Percentiles rank a stretch among this genome's conserved stretches.
Conservation (phyloP, 2,888 invertebrate genomes). For the Bedellia somnulentella region DNA sequence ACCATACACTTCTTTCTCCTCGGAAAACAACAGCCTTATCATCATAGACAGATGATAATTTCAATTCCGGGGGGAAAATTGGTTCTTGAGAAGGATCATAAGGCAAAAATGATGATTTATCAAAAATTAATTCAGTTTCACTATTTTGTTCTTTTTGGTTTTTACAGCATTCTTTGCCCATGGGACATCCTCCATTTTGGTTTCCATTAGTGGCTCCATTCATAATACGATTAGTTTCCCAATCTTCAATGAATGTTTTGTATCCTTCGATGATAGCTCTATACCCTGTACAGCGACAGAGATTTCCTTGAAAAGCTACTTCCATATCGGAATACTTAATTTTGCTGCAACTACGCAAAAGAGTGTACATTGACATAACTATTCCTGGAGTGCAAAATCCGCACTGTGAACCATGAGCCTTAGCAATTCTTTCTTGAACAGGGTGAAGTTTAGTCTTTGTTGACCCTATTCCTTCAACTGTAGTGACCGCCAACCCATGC, state of each 20-base stretch:
- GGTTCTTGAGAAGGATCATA: slow-evolving; percentile 78
- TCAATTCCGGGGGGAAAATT: slow-evolving; percentile 82
- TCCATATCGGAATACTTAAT: slow-evolving; percentile 67
- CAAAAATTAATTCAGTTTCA: slow-evolving; percentile 59
- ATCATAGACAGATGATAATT: slow-evolving; percentile 62
- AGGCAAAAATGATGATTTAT: slow-evolving; percentile 64
- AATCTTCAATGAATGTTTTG: slow-evolving; percentile 73
- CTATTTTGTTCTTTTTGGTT: slow-evolving; percentile 34
- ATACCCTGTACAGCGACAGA: slow-evolving; percentile 87
- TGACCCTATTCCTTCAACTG: slow-evolving; percentile 85
- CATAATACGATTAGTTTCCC: slow-evolving; percentile 55
- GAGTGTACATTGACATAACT: slow-evolving; percentile 88
- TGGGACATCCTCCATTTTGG: slow-evolving; percentile 37
- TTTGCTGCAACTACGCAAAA: slow-evolving; percentile 61
- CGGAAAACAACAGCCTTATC: slow-evolving; percentile 45
- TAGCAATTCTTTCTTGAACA: slow-evolving; percentile 79
- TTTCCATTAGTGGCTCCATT: slow-evolving; percentile 18
- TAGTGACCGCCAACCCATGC: slow-evolving; percentile 81
- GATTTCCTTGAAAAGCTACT: slow-evolving; percentile 72
- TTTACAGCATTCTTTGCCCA: slow-evolving; percentile 70
- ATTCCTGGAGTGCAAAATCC: slow-evolving; percentile 90
- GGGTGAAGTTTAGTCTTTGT: slow-evolving; percentile 73
- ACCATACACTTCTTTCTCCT: slow-evolving; percentile 67
- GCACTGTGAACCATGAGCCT: slow-evolving; percentile 86
- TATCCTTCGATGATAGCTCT: slow-evolving; percentile 84